phyloP scores from a whole-genome alignment of 2,888 invertebrate species.

The Tricholauxania praeusta region DNA sequence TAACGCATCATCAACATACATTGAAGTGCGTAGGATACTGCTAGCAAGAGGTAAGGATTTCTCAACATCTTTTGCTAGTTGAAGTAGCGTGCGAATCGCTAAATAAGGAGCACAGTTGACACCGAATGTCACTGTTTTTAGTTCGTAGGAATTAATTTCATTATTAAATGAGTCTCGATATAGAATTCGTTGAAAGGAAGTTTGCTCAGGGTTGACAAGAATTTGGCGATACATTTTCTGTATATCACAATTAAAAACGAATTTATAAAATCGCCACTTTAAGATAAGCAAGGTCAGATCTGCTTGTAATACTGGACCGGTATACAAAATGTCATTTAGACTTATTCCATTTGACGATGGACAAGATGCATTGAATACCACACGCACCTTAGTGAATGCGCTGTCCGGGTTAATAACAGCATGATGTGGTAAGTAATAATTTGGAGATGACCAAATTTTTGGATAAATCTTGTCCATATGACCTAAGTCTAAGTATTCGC shows the following conservation, averaged over 20 bases:
- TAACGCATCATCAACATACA: slow-evolving; percentile 41
- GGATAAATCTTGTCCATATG: background rate
- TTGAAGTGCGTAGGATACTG: slow-evolving; percentile 32
- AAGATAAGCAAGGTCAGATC: slow-evolving; percentile 5
- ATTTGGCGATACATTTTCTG: slow-evolving; percentile 27
- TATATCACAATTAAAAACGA: slow-evolving; percentile 18
- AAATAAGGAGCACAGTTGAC: slow-evolving; percentile 38
- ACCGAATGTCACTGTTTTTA: slow-evolving; percentile 37
- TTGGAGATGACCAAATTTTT: too few species aligned
- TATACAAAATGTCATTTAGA: slow-evolving; percentile 29
- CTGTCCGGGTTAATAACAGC: background rate
- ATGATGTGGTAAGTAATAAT: too few species aligned
- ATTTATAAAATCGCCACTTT: slow-evolving; percentile 7
- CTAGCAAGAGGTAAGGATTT: slow-evolving; percentile 31
- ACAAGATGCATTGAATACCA: slow-evolving; percentile 29
- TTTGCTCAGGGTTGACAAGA: background rate
- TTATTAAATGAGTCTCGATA: slow-evolving; percentile 19
- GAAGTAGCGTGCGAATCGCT: slow-evolving; percentile 31
- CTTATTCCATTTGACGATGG: slow-evolving; percentile 20
- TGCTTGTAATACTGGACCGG: slow-evolving; percentile 28
- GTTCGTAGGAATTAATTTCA: slow-evolving; percentile 10
- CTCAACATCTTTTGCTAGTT: slow-evolving; percentile 34
- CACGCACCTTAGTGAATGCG: background rate
- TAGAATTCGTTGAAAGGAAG: slow-evolving; percentile 19
- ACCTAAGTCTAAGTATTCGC: slow-evolving; percentile 20